These are phyloP conservation scores for Tetranychus urticae DNA, from an alignment of 1,140 invertebrate species.

Conservation along the genomic window DNA sequence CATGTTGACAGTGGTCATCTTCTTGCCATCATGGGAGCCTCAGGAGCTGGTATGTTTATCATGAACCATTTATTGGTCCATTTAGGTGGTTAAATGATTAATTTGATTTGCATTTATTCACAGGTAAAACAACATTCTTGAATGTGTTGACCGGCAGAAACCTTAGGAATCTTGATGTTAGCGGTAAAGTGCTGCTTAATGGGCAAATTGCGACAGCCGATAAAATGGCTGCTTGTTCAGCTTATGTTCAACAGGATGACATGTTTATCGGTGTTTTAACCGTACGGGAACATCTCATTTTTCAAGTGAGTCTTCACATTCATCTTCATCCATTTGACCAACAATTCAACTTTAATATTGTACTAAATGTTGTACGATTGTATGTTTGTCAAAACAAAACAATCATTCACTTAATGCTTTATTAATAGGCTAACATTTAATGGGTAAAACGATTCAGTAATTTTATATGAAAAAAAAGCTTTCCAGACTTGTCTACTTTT, in stretches of 20 bases:
- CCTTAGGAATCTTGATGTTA: constrained; percentile 32
- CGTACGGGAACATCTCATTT: constrained; percentile 50
- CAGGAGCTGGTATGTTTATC: not conserved
- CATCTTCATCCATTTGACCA: not conserved
- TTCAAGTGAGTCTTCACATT: constrained; percentile 17
- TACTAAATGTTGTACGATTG: too few relatives aligned
- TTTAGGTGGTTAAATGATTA: not conserved
- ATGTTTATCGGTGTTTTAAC: constrained; percentile 59
- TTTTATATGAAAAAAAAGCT: too few relatives aligned
- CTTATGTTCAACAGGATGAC: constrained; percentile 61
- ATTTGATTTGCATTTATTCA: constrained; percentile 31
- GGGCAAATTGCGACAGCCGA: constrained; percentile 44
- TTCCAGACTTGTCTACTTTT: too few relatives aligned
- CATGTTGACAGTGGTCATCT: constrained; percentile 48
- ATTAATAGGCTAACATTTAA: too few relatives aligned
- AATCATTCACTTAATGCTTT: too few relatives aligned
- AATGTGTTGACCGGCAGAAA: constrained; percentile 46
- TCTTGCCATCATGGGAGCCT: constrained; percentile 56
- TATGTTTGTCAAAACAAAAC: too few relatives aligned
- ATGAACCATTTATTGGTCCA: not conserved
- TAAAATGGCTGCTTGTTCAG: constrained; percentile 48
- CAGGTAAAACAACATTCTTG: constrained; percentile 54
- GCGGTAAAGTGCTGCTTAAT: constrained; percentile 44
- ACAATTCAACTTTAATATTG: too few relatives aligned
- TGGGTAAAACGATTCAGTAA: too few relatives aligned